These are phyloP conservation scores for Chromis chromis DNA, from an alignment of 2,797 vertebrate genomes.

Conservation along the genomic window DNA sequence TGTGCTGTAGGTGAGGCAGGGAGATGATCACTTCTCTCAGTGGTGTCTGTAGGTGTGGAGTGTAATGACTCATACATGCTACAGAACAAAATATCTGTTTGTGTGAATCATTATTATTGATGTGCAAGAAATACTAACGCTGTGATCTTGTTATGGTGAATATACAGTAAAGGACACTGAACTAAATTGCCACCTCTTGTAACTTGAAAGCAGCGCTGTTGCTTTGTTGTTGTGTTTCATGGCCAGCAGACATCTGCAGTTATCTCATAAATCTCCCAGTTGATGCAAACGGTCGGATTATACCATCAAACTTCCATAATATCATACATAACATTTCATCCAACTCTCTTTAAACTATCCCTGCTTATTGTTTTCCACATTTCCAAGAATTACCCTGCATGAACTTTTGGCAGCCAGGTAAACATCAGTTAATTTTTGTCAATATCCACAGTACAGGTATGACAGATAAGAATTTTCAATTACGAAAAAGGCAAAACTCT, in stretches of 20 bases:
- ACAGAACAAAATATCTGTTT: slow-evolving; percentile 5
- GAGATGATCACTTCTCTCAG: slow-evolving; percentile 36
- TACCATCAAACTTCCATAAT: not conserved
- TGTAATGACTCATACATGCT: slow-evolving; percentile 24
- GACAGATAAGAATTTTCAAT: too few relatives aligned
- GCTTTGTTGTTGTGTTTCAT: slow-evolving; percentile 13
- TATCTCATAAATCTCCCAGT: too few relatives aligned
- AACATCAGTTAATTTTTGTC: not conserved
- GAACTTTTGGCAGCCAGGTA: not conserved
- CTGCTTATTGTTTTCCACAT: not conserved
- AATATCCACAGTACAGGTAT: not conserved
- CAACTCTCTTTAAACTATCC: not conserved
- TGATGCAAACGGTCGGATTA: slow-evolving; percentile 1
- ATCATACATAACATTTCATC: not conserved
- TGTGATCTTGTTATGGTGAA: slow-evolving; percentile 1
- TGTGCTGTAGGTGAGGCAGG: slow-evolving; percentile 56
- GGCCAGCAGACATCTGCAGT: not conserved
- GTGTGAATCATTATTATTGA: not conserved
- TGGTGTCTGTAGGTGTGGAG: slow-evolving; percentile 20
- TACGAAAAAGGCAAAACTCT: too few relatives aligned
- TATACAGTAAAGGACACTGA: too few relatives aligned
- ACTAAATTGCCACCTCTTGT: not conserved
- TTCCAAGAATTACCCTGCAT: slow-evolving; percentile 6
- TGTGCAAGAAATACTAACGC: too few relatives aligned
- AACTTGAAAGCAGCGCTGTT: slow-evolving; percentile 1